phyloP scores from a whole-genome alignment of 2,113 vertebrate species.

The Rhineura floridana region DNA sequence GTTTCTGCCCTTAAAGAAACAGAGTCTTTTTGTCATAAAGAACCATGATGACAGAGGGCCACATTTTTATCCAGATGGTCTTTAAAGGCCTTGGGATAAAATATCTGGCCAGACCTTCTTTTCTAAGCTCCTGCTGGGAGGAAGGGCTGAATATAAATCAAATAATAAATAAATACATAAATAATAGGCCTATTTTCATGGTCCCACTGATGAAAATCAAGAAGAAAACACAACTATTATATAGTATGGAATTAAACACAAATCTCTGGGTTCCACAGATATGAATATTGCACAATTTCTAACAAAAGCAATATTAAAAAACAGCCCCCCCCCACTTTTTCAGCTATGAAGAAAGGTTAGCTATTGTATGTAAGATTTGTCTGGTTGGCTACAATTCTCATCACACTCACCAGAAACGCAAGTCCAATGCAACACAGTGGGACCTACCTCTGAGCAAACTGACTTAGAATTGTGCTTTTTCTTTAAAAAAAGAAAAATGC shows the following conservation, averaged over 20 bases:
- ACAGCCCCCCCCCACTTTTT: neutral
- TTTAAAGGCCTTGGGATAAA: neutral
- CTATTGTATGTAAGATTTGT: neutral
- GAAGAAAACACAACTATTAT: neutral
- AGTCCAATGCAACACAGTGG: neutral
- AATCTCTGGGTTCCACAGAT: neutral
- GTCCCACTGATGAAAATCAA: neutral
- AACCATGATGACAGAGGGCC: neutral
- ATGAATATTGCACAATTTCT: neutral
- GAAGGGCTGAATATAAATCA: no score
- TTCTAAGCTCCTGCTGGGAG: no score
- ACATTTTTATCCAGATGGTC: neutral
- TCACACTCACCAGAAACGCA: neutral
- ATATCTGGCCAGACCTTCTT: neutral
- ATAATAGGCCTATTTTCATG: neutral
- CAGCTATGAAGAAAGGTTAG: neutral
- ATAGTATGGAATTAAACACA: neutral
- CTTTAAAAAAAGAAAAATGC: constrained; percentile 34
- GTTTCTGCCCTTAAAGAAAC: neutral
- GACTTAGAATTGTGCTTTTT: constrained; percentile 13
- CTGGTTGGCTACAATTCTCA: neutral
- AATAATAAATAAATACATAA: no score
- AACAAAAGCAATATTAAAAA: neutral
- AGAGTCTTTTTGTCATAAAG: neutral
- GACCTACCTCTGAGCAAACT: neutral